phyloP scores from a whole-genome alignment of 2,888 invertebrate species.

The Limnephilus auricula region DNA sequence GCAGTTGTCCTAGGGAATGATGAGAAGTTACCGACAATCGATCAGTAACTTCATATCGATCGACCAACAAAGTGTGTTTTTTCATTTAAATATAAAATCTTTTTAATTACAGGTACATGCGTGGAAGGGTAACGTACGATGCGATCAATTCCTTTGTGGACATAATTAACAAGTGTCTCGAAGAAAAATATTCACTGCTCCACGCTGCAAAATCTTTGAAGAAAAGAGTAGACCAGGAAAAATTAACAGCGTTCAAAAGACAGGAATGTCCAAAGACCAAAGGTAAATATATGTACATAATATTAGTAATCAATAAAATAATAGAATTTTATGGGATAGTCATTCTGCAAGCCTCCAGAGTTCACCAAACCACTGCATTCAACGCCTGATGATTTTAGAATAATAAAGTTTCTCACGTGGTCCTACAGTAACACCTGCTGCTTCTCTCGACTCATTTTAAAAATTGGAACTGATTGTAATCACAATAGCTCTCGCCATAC shows the following conservation, averaged over 20 bases:
- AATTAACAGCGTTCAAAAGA: slow-evolving; percentile 47
- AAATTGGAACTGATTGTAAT: neutral
- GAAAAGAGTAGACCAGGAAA: slow-evolving; percentile 59
- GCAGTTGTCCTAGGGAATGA: too few relatives aligned
- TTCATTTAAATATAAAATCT: neutral
- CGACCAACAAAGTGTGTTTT: too few relatives aligned
- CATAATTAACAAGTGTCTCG: slow-evolving; percentile 59
- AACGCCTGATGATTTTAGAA: too few relatives aligned
- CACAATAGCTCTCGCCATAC: too few relatives aligned
- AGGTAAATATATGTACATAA: slow-evolving; percentile 46
- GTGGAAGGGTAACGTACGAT: slow-evolving; percentile 60
- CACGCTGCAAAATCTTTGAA: slow-evolving; percentile 51
- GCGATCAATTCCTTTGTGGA: slow-evolving; percentile 63
- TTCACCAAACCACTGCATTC: too few relatives aligned
- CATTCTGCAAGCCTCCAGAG: too few relatives aligned
- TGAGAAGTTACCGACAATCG: too few relatives aligned
- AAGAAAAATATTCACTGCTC: slow-evolving; percentile 63
- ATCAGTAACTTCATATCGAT: too few relatives aligned
- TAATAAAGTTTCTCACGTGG: neutral
- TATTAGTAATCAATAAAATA: too few relatives aligned
- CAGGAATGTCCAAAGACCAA: slow-evolving; percentile 61
- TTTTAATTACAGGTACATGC: slow-evolving; percentile 62
- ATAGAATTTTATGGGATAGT: too few relatives aligned
- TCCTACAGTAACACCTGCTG: neutral
- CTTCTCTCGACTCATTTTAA: neutral